Percentiles rank a stretch among this genome's conserved stretches.
Evolutionary conservation across 2,113 vertebrate genomes (phyloP).

Genomic region (Apodemus speciosus): DNA sequence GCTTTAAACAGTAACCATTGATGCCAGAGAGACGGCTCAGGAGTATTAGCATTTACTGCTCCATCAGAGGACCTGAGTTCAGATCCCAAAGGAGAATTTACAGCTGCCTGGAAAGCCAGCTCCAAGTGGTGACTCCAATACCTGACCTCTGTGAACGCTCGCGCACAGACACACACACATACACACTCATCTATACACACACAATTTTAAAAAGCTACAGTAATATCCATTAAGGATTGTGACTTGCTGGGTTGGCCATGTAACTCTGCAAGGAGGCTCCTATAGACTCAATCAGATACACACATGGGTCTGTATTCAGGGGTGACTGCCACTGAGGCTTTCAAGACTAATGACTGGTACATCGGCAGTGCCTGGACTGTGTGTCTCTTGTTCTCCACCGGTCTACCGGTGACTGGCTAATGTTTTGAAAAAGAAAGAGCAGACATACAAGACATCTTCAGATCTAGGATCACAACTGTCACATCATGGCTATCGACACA

Average conservation of each 20-base stretch:
- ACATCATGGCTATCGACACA: background rate
- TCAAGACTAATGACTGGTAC: background rate
- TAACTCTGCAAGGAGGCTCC: background rate
- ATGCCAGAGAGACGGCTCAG: background rate
- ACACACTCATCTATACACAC: no score
- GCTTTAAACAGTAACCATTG: background rate
- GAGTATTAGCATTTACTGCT: background rate
- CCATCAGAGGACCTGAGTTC: background rate
- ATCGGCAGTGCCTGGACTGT: background rate
- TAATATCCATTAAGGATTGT: background rate
- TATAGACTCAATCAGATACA: background rate
- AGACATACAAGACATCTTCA: background rate
- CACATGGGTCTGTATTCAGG: background rate
- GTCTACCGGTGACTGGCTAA: background rate
- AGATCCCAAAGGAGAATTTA: background rate
- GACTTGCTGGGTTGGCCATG: background rate
- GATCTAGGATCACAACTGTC: background rate
- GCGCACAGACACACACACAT: background rate
- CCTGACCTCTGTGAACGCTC: background rate
- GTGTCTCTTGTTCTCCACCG: background rate
- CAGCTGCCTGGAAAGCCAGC: background rate
- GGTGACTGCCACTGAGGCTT: background rate
- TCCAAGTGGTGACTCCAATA: background rate
- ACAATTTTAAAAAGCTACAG: background rate
- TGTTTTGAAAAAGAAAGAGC: background rate